Conservation (phyloP, 2,113 vertebrate genomes). For the Silurus glanis region DNA sequence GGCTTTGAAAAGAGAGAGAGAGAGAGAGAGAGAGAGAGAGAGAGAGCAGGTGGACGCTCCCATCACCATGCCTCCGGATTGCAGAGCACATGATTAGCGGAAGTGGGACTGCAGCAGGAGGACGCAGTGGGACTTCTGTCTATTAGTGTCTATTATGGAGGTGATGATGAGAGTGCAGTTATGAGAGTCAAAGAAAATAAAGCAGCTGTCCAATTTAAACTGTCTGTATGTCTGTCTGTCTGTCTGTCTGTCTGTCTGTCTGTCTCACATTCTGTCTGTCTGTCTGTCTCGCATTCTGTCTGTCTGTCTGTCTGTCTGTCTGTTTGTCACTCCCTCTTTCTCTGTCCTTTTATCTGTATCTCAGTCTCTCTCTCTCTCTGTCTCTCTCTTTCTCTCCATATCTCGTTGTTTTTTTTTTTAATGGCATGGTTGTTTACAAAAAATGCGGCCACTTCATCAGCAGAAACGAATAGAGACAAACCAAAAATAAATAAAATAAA, state of each 20-base stretch:
- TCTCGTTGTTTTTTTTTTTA: too few relatives aligned
- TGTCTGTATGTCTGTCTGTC: background rate
- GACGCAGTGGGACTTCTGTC: background rate
- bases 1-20: slow-evolving; percentile 48
- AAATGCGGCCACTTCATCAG: too few relatives aligned
- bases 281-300: background rate
- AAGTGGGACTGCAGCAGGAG: background rate
- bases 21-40: too few relatives aligned
- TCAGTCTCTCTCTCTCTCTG: background rate
- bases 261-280: background rate
- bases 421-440: too few relatives aligned
- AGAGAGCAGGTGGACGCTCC: slow-evolving; percentile 53
- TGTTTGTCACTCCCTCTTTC: background rate
- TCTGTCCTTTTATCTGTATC: too few relatives aligned
- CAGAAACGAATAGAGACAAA: too few relatives aligned
- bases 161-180: slow-evolving; percentile 5
- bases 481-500: too few relatives aligned
- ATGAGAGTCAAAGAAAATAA: background rate
- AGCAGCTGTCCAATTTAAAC: slow-evolving; percentile 9
- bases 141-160: background rate
- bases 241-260: background rate
- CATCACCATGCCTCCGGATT: background rate
- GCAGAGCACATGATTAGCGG: slow-evolving; percentile 28
- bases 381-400: background rate
- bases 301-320: background rate